phyloP scores from a whole-genome alignment of 2,113 vertebrate genomes.

The Caretta caretta region DNA sequence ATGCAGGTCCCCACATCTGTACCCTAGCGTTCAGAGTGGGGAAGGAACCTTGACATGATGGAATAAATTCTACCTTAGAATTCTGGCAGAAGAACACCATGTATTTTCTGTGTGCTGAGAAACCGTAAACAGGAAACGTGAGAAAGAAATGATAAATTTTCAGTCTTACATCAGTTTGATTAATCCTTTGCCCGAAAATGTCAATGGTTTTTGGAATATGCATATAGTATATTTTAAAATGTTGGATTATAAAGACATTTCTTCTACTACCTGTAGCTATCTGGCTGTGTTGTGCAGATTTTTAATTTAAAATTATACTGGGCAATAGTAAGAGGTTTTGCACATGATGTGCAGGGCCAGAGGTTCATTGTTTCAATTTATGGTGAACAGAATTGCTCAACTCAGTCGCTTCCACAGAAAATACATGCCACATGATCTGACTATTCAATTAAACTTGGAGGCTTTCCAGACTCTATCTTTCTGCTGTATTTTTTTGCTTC shows the following conservation, averaged over 20 bases:
- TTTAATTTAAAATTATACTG: background rate
- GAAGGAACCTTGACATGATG: background rate
- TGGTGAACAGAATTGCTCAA: background rate
- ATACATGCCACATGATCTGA: background rate
- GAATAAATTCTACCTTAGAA: background rate
- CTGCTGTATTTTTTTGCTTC: constrained; percentile 4
- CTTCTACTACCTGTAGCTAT: background rate
- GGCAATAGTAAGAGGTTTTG: constrained; percentile 1
- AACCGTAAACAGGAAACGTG: background rate
- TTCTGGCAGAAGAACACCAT: background rate
- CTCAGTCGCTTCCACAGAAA: background rate
- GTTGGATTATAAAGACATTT: background rate
- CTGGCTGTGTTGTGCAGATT: background rate
- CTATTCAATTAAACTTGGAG: background rate
- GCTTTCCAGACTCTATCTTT: background rate
- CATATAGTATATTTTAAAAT: background rate
- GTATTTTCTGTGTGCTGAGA: background rate
- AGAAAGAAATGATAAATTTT: background rate
- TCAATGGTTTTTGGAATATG: background rate
- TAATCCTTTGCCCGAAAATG: accelerated
- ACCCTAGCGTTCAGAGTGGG: no score
- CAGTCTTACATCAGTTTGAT: background rate
- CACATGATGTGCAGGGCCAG: background rate
- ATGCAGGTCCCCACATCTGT: no score
- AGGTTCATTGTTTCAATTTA: background rate